A percentile compares a stretch with the other conserved stretches of the same genome.
phyloP scores from a whole-genome alignment of 1,140 invertebrate species.

The Coptotermes formosanus region DNA sequence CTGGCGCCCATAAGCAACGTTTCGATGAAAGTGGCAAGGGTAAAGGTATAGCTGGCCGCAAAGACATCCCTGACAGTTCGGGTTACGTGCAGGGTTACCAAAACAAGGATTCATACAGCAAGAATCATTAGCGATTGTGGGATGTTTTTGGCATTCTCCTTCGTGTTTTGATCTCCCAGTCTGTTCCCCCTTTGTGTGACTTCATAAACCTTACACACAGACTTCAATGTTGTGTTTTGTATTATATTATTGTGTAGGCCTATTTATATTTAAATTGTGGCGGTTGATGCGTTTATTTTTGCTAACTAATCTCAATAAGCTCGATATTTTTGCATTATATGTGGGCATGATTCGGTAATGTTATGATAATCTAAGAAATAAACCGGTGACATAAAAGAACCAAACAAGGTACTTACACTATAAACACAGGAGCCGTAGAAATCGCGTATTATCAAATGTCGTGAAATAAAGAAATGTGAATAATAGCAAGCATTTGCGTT shows the following conservation, averaged over 20 bases:
- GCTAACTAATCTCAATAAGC: background rate
- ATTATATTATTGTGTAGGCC: constrained; percentile 13
- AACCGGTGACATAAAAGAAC: background rate
- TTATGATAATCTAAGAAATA: background rate
- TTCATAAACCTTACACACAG: background rate
- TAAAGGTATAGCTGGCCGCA: constrained; percentile 83
- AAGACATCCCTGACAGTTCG: constrained; percentile 71
- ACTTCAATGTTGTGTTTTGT: constrained; percentile 6
- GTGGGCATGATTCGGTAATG: background rate
- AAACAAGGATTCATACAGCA: constrained; percentile 75
- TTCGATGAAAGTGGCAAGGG: constrained; percentile 85
- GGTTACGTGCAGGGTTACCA: constrained; percentile 90
- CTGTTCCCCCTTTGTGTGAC: background rate
- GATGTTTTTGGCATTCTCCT: background rate
- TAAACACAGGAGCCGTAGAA: background rate
- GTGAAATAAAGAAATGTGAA: background rate
- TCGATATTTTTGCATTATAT: constrained; percentile 4
- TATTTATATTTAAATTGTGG: constrained; percentile 17
- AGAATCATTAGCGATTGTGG: constrained; percentile 49
- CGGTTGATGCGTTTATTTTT: constrained; percentile 2
- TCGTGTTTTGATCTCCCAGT: background rate
- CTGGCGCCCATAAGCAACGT: constrained; percentile 85
- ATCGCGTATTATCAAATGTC: background rate
- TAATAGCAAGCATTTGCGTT: background rate
- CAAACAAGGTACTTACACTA: background rate